Conservation (phyloP, 2,797 vertebrate genomes). For the Megalops cyprinoides region DNA sequence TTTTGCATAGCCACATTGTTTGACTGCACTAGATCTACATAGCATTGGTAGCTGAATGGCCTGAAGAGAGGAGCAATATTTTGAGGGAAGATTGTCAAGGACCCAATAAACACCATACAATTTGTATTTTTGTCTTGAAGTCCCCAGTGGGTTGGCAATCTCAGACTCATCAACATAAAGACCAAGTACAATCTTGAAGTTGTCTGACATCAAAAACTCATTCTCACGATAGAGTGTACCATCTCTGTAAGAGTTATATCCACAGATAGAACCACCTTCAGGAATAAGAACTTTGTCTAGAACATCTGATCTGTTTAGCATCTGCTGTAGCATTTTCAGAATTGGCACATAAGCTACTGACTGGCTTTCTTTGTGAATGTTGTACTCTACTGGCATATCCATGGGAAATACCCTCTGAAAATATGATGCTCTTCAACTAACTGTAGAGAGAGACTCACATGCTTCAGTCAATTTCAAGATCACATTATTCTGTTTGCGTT, state of each 20-base stretch:
- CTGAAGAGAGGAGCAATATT: background rate
- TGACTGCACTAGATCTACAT: background rate
- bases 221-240: background rate
- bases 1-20: background rate
- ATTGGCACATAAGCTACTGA: conserved; percentile 26
- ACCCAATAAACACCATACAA: background rate
- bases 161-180: background rate
- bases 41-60: background rate
- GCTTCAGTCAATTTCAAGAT: too few species aligned
- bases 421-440: conserved; percentile 33
- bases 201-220: background rate
- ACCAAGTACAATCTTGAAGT: background rate
- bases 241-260: background rate
- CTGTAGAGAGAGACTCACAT: too few species aligned
- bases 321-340: conserved; percentile 24
- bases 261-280: background rate
- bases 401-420: conserved; percentile 26
- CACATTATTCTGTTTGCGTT: too few species aligned
- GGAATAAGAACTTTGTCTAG: conserved; percentile 20
- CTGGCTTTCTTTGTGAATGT: conserved; percentile 1
- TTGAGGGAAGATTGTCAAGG: background rate
- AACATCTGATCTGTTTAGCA: conserved; percentile 26
- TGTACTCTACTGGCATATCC: conserved; percentile 22
- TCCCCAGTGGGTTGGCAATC: too few species aligned
- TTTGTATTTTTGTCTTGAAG: background rate